phyloP scores from a whole-genome alignment of 1,140 invertebrate species.

The Hylyphantes graminicola region DNA sequence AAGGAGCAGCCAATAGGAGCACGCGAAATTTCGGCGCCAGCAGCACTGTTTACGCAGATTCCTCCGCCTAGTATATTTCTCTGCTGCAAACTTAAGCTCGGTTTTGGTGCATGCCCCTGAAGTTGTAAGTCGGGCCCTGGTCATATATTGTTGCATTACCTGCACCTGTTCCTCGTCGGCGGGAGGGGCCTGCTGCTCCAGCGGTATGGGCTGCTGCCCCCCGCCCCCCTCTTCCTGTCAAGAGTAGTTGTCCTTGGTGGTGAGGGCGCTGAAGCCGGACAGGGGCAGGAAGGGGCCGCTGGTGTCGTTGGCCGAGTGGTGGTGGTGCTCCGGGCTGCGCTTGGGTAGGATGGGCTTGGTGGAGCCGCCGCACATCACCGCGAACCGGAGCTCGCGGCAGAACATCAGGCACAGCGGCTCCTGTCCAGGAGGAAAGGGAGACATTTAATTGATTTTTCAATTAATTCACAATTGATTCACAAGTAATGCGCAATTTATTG shows the following conservation, averaged over 20 bases:
- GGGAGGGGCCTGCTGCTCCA: slow-evolving; percentile 17
- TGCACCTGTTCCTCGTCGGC: slow-evolving; percentile 45
- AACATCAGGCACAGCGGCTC: slow-evolving; percentile 64
- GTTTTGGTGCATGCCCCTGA: too few relatives aligned
- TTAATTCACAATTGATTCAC: too few relatives aligned
- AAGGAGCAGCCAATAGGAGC: too few relatives aligned
- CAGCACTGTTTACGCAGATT: too few relatives aligned
- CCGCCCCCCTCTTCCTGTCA: slow-evolving; percentile 58
- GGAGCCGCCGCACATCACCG: slow-evolving; percentile 78
- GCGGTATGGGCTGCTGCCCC: slow-evolving; percentile 36
- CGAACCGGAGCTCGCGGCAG: slow-evolving; percentile 77
- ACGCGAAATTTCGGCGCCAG: too few relatives aligned
- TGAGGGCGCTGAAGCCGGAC: slow-evolving; percentile 57
- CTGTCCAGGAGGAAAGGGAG: too few relatives aligned
- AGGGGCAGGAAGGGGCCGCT: slow-evolving; percentile 63
- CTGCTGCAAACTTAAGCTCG: too few relatives aligned
- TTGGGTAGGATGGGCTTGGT: slow-evolving; percentile 72
- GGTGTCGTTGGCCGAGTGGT: slow-evolving; percentile 49
- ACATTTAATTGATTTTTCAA: too few relatives aligned
- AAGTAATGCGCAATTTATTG: too few relatives aligned
- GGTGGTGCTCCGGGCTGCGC: slow-evolving; percentile 23
- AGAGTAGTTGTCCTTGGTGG: slow-evolving; percentile 59
- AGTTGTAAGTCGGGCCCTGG: too few relatives aligned
- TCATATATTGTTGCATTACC: background rate
- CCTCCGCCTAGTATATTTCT: too few relatives aligned